Base-by-base conservation (phyloP, 2,888 invertebrate species). In the Ophion ventricosus region DNA sequence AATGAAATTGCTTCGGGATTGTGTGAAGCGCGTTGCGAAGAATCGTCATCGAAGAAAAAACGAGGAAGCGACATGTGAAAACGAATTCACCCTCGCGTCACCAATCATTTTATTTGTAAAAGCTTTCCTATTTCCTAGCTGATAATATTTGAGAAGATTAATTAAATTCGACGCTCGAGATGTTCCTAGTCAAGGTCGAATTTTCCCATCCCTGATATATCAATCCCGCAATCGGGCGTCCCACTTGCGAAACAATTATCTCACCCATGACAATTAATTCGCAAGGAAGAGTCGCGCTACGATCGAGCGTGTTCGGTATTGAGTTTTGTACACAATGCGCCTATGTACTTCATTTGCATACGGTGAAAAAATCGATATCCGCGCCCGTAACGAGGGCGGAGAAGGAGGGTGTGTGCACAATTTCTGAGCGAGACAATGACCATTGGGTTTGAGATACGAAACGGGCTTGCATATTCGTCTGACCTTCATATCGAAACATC, bases 361-460 rank as follows among this genome's bases (percentile, higher is more conserved):
- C 70, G 72, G 17, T 74, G n/a, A 59, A 35, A 57, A 57, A 81
- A 84, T 84, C 84, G 81, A 84, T 84, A 84, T 66, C 17, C 63
- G 14, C 23, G 29, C n/a, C n/a, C 10, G 73, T 63, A 56, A 49
- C 78, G 56, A 72, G 17, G 43, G 26, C 26, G 56, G 25, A 40
- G 35, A 11, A 23, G 63, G 35, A 56, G 64, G 66, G 69, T 7
- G 43, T 73, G 57, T 67, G 74, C 84, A 79, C 81, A 81, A 84
- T 84, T 81, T 43, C 80, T 81, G 43, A 75, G 59, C 54, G 70
- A 81, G 59, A 78, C 75, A 70, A 84, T 84, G 75, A 74, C 57
- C 70, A 29, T 59, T 61, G 43, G 17, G 40, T 43, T 56, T 23
- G 25, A 61, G 59, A 43, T 25, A 70, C 57, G 63, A 64, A 78